phyloP scores from a whole-genome alignment of 2,113 vertebrate species.

The Phrynosoma platyrhinos region DNA sequence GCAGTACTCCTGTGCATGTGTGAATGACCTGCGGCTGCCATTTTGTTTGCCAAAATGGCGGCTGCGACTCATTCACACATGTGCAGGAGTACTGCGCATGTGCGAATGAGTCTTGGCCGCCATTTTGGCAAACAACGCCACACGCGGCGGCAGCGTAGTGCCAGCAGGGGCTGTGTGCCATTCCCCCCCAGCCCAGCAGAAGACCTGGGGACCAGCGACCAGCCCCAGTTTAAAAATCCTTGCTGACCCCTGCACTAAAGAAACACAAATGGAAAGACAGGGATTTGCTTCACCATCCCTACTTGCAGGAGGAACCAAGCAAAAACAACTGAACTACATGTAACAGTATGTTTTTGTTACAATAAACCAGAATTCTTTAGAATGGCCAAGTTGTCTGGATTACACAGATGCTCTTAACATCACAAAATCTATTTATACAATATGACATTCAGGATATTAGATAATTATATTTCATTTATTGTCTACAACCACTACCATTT shows the following conservation, averaged over 20 bases:
- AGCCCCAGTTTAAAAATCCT: no score
- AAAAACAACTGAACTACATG: neutral
- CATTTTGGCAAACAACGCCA: no score
- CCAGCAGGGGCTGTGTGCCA: no score
- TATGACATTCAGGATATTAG: neutral
- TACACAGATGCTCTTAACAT: neutral
- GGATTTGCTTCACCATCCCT: neutral
- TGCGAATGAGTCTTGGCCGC: no score
- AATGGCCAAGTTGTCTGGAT: neutral
- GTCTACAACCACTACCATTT: neutral
- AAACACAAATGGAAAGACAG: neutral
- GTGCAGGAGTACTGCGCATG: no score
- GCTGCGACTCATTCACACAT: no score
- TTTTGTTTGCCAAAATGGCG: no score
- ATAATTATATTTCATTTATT: neutral
- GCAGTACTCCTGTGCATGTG: no score
- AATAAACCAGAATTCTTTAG: neutral
- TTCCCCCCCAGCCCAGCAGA: no score
- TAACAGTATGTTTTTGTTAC: neutral
- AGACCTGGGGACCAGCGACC: no score
- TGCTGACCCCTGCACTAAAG: neutral
- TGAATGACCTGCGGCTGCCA: no score
- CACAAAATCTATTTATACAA: neutral
- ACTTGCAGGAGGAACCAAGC: neutral
- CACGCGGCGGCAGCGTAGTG: no score